Evolutionary conservation across 2,113 vertebrate genomes (phyloP).

Genomic region (Melanerpes formicivorus): DNA sequence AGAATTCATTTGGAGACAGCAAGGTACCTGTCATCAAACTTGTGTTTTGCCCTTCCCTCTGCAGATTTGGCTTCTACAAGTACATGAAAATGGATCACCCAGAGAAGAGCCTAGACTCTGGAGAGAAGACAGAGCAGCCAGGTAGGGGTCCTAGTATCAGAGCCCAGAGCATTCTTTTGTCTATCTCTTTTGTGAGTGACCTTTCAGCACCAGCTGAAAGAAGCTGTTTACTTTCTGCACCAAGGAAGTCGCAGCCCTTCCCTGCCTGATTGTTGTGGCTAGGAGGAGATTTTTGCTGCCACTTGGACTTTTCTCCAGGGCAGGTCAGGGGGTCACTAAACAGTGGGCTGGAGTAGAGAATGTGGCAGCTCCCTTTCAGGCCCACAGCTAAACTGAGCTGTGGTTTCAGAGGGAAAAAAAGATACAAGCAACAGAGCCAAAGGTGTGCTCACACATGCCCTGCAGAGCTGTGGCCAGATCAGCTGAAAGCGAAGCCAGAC

Average conservation of each 20-base stretch:
- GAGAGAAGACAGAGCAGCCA: slow-evolving; percentile 52
- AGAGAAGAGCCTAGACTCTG: slow-evolving; percentile 44
- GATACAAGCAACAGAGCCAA: background rate
- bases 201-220: background rate
- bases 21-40: background rate
- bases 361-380: fast-evolving
- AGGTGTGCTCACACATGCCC: background rate
- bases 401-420: background rate
- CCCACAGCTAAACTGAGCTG: background rate
- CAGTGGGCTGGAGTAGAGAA: background rate
- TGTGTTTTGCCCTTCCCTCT: background rate
- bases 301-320: background rate
- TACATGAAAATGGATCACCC: slow-evolving; percentile 80
- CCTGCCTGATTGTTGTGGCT: background rate
- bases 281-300: background rate
- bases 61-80: slow-evolving; percentile 79
- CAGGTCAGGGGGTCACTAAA: background rate
- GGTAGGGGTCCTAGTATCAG: slow-evolving; percentile 40
- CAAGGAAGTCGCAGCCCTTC: background rate
- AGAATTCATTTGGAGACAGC: background rate
- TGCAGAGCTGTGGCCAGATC: background rate
- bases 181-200: background rate
- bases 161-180: background rate
- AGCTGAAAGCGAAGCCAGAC: background rate
- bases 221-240: background rate